phyloP scores from a whole-genome alignment of 2,797 vertebrate species.

The Sardinella longiceps region DNA sequence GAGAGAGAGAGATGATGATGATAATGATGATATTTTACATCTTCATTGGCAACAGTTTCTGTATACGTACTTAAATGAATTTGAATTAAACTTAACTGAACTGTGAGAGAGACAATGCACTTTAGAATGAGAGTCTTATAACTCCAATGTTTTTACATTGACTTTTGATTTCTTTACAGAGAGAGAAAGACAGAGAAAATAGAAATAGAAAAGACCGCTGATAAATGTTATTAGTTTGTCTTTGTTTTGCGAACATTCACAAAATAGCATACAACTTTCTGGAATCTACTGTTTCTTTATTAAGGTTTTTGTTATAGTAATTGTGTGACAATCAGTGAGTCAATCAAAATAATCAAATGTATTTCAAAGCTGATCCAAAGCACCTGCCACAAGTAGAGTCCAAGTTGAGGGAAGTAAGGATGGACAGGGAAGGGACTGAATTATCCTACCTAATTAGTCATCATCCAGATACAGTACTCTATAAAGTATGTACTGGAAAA shows the following conservation, averaged over 20 bases:
- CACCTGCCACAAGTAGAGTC: neutral
- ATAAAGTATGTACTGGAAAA: neutral
- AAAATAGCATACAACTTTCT: neutral
- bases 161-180: neutral
- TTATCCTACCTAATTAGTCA: neutral
- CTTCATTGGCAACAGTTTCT: too few relatives aligned
- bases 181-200: neutral
- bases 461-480: neutral
- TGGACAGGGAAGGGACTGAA: neutral
- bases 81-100: too few relatives aligned
- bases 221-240: too few relatives aligned
- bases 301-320: neutral
- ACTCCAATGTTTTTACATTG: neutral
- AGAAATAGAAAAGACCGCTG: neutral
- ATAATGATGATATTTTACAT: too few relatives aligned
- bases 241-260: neutral
- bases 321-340: neutral
- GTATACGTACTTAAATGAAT: too few relatives aligned
- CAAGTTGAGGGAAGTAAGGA: neutral
- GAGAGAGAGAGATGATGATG: neutral
- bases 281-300: neutral
- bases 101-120: constrained; percentile 67
- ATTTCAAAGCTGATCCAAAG: neutral
- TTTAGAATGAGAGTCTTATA: neutral
- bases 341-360: neutral